These are phyloP conservation scores for Glossophaga mutica DNA, from an alignment of 2,797 vertebrate genomes.

Conservation along the genomic window DNA sequence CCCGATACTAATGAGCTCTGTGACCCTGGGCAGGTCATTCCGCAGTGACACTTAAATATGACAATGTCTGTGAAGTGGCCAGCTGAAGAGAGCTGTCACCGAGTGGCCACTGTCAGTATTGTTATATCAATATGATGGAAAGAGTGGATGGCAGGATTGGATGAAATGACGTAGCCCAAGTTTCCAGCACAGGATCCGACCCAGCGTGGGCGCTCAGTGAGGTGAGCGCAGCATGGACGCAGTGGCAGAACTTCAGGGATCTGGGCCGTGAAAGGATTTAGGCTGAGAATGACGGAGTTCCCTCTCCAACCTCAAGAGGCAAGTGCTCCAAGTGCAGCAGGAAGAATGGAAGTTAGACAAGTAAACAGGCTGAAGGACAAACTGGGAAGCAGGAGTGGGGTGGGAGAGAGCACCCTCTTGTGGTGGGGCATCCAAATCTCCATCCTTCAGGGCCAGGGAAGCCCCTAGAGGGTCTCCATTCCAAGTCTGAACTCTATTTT, in stretches of 20 bases:
- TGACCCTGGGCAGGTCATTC: background rate
- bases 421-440: background rate
- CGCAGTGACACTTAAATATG: background rate
- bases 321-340: background rate
- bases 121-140: background rate
- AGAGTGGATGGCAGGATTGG: background rate
- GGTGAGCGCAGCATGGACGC: background rate
- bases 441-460: background rate
- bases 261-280: background rate
- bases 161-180: background rate
- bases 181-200: background rate
- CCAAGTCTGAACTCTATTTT: background rate
- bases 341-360: background rate
- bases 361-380: background rate
- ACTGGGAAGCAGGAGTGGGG: background rate
- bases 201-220: background rate
- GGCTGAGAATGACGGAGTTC: background rate
- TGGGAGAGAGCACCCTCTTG: background rate
- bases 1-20: background rate
- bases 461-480: background rate
- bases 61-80: background rate
- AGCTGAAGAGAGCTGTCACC: background rate
- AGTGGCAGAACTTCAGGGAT: background rate
- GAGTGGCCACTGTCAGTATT: background rate
- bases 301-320: background rate